Evolutionary conservation across 1,140 invertebrate species (phyloP).

Genomic region (Meteorus sp.): DNA sequence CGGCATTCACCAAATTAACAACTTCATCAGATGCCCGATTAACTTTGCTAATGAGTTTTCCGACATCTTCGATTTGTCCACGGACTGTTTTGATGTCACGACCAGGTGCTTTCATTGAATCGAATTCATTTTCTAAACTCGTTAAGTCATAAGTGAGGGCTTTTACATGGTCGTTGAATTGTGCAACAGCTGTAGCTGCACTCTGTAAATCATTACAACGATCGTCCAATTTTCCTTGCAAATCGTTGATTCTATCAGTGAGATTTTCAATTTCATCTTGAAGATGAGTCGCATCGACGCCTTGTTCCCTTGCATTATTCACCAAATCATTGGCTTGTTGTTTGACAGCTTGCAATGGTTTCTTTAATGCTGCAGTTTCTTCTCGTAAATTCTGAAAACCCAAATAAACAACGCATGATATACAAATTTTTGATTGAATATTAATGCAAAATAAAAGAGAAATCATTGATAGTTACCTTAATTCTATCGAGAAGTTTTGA

Average conservation of each 20-base stretch:
- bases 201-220: slow-evolving; percentile 81
- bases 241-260: slow-evolving; percentile 75
- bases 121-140: slow-evolving; percentile 81
- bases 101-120: slow-evolving; percentile 80
- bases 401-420: not conserved
- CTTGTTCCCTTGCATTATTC: slow-evolving; percentile 68
- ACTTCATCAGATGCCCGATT: slow-evolving; percentile 71
- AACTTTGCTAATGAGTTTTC: slow-evolving; percentile 69
- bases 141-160: slow-evolving; percentile 73
- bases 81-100: slow-evolving; percentile 84
- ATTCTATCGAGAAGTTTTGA: slow-evolving; percentile 81
- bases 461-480: slow-evolving; percentile 58
- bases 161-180: slow-evolving; percentile 87
- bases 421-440: slow-evolving; percentile 3
- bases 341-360: slow-evolving; percentile 74
- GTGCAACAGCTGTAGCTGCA: slow-evolving; percentile 82
- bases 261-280: slow-evolving; percentile 78
- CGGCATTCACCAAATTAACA: slow-evolving; percentile 69
- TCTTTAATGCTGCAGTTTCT: slow-evolving; percentile 74
- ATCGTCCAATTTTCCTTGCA: slow-evolving; percentile 77
- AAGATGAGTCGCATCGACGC: slow-evolving; percentile 73
- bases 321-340: slow-evolving; percentile 74
- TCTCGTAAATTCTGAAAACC: slow-evolving; percentile 64
- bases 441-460: slow-evolving; percentile 19
- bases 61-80: slow-evolving; percentile 81